phyloP scores from a whole-genome alignment of 2,113 vertebrate species.

The Diadophis punctatus region DNA sequence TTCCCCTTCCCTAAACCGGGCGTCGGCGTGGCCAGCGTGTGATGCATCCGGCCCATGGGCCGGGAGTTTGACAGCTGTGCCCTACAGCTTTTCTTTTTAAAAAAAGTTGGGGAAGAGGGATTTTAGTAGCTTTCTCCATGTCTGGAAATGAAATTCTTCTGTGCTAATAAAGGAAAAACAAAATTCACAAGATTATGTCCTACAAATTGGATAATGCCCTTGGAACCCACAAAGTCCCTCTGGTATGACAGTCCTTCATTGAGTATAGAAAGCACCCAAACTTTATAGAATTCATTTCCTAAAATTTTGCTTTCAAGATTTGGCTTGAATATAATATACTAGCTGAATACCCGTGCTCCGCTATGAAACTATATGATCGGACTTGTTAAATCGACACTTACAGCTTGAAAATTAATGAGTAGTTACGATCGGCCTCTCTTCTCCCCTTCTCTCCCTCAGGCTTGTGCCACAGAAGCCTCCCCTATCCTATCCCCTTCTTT shows the following conservation, averaged over 20 bases:
- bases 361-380: too few species aligned
- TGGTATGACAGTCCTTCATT: neutral
- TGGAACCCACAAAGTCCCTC: neutral
- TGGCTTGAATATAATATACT: neutral
- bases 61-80: too few species aligned
- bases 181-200: neutral
- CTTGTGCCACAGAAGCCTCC: too few species aligned
- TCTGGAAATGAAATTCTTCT: neutral
- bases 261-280: neutral
- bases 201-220: neutral
- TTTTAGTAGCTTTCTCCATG: neutral
- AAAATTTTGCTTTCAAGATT: neutral
- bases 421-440: too few species aligned
- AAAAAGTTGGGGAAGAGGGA: neutral
- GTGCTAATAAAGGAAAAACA: neutral
- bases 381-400: too few species aligned
- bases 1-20: too few species aligned
- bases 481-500: too few species aligned
- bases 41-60: accelerated
- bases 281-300: neutral
- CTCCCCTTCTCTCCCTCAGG: too few species aligned
- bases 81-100: neutral
- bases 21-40: too few species aligned
- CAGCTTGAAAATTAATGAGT: too few species aligned
- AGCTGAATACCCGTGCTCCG: too few species aligned